Evolutionary conservation across 23 tunicate genomes (phyloP).

Genomic region (Clavelina lepadiformis): DNA sequence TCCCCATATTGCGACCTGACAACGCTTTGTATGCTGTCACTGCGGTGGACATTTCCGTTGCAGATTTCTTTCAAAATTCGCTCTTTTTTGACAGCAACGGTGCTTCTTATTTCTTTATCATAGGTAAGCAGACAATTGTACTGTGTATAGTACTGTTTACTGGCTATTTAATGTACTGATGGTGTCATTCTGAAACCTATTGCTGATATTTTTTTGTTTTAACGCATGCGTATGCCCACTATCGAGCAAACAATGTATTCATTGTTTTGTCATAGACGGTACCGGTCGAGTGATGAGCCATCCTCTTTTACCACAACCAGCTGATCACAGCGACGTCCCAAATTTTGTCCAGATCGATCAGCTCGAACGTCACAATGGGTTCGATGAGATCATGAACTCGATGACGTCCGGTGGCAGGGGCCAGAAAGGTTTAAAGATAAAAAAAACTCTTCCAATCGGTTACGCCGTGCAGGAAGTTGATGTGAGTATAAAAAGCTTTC

Average conservation of each 20-base stretch:
- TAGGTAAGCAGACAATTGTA: too few species aligned
- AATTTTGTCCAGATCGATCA: conserved; percentile 21
- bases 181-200: not conserved
- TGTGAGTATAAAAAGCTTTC: not conserved
- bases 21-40: conserved; percentile 20
- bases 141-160: not conserved
- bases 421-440: conserved; percentile 1
- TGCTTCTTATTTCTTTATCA: conserved; percentile 34
- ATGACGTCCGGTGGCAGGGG: conserved; percentile 32
- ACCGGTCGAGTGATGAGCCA: conserved; percentile 41
- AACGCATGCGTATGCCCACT: too few species aligned
- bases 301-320: conserved; percentile 42
- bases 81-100: conserved; percentile 19
- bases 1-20: conserved; percentile 4
- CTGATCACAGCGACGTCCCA: conserved; percentile 6
- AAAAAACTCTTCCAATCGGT: conserved; percentile 28
- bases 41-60: conserved; percentile 32
- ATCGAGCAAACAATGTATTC: too few species aligned
- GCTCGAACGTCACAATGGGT: conserved; percentile 22
- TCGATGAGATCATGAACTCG: conserved; percentile 29
- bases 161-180: not conserved
- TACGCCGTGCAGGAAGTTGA: conserved; percentile 5
- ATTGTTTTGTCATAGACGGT: conserved; percentile 28
- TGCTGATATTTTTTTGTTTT: too few species aligned
- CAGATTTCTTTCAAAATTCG: conserved; percentile 20